Evolutionary conservation across 1,140 invertebrate genomes (phyloP), one percentile per base, ranked within the genome.

Genomic region (Pissodes strobi): DNA sequence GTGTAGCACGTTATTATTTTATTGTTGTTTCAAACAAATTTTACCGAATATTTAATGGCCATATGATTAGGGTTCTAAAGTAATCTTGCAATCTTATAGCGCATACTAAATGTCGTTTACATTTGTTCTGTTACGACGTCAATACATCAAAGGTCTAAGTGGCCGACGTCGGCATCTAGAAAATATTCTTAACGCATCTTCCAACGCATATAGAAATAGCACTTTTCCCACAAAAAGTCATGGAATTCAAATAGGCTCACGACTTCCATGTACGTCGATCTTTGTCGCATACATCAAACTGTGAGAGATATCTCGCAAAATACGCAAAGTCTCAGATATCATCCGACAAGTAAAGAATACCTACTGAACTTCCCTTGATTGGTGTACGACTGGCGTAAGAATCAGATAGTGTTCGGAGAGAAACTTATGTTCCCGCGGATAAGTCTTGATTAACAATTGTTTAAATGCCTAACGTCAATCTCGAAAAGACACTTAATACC

Each of bases 271-370:
- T 66, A 62, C 51, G 64, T 37, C 43, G 23, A 15, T 60, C 63
- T 60, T 59, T 59, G 46, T 59, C 48, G 43, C 60, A 62, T 62
- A 46, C 49, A 66, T 66, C 64, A 49, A 62, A 45, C 51, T 53
- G 63, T 59, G 63, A 65, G 46, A 65, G 64, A 57, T 66, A 58
- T 41, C 64, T 53, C 64, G 56, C 64, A 66, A 62, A 62, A 61
- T 66, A 60, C 46, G 37, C 49, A 41, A 62, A 57, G 21, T 19
- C 43, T 45, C 53, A 53, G 58, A 66, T 66, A 66, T 48, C 38
- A 66, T 66, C 64, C 64, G 64, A 66, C 64, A 66, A 25, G 49
- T 62, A 49, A 61, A 48, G 58, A 56, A 66, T 43, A 61, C 41
- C 49, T 56, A 45, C 25, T 48, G 58, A 56, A 52, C 51, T 53